A percentile compares a stretch with the other conserved stretches of the same genome.
phyloP scores from a whole-genome alignment of 2,797 vertebrate genomes.

The Leuciscus waleckii region DNA sequence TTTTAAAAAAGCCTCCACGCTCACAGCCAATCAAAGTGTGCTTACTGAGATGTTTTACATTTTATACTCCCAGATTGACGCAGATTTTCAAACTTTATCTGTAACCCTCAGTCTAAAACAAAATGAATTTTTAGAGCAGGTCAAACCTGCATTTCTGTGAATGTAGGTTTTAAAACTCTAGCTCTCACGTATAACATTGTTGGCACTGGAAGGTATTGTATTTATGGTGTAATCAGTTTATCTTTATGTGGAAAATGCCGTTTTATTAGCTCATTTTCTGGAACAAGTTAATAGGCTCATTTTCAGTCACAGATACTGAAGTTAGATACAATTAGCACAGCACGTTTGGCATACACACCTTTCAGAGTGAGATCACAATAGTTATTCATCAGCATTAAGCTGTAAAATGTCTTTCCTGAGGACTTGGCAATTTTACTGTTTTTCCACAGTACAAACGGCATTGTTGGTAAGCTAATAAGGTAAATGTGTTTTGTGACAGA shows the following conservation, averaged over 20 bases:
- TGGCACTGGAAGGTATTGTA: constrained; percentile 64
- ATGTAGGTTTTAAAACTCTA: constrained; percentile 2
- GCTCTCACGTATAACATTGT: constrained; percentile 59
- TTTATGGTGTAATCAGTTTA: constrained; percentile 62
- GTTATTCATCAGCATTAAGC: constrained; percentile 63
- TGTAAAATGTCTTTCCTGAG: constrained; percentile 63
- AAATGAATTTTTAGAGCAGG: not conserved
- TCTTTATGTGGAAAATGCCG: constrained; percentile 75
- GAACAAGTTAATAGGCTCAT: constrained; percentile 71
- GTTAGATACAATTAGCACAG: constrained; percentile 64
- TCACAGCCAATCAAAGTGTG: constrained; percentile 28
- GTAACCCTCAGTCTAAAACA: not conserved
- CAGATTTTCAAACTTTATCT: constrained; percentile 1
- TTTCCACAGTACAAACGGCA: constrained; percentile 63
- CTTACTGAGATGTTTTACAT: constrained; percentile 9
- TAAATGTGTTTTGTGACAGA: constrained; percentile 61
- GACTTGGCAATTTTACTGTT: constrained; percentile 59
- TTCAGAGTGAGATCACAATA: constrained; percentile 60
- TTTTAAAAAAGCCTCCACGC: constrained; percentile 19
- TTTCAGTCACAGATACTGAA: constrained; percentile 72
- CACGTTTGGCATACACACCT: constrained; percentile 62
- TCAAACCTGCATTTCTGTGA: not conserved
- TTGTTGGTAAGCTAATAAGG: constrained; percentile 64
- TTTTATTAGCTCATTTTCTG: constrained; percentile 72
- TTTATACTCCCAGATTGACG: not conserved